phyloP scores from a whole-genome alignment of 2,797 vertebrate genomes.

The Halcyon leucocephala region DNA sequence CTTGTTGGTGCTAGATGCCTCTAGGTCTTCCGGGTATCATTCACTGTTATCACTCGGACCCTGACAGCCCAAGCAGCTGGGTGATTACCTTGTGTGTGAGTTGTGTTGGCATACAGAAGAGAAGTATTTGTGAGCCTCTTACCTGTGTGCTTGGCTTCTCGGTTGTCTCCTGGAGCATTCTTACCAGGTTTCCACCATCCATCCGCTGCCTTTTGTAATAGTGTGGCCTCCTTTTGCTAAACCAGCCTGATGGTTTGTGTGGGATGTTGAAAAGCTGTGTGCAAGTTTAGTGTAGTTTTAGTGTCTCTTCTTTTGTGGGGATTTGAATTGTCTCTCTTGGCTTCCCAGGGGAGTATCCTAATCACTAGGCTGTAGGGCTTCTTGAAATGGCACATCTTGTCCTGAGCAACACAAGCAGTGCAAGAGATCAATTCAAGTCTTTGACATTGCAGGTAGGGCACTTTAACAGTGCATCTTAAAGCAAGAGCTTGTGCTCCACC shows the following conservation, averaged over 20 bases:
- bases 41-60: not conserved
- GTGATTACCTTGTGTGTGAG: not conserved
- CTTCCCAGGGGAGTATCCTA: not conserved
- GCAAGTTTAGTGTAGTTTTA: not conserved
- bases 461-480: not conserved
- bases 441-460: not conserved
- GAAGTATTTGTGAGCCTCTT: not conserved
- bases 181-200: not conserved
- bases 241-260: not conserved
- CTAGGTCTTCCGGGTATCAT: not conserved
- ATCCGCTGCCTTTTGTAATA: not conserved
- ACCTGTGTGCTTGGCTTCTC: not conserved
- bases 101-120: not conserved
- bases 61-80: not conserved
- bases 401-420: not conserved
- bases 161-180: not conserved
- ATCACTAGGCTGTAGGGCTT: not conserved
- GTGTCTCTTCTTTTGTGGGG: not conserved
- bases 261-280: not conserved
- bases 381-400: not conserved
- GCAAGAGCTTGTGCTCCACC: not conserved
- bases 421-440: not conserved
- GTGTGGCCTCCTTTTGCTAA: not conserved
- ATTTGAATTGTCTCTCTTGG: not conserved
- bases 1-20: not conserved